A percentile compares a stretch with the other conserved stretches of the same genome.
These are phyloP conservation scores for Sebastes reedi DNA, from an alignment of 2,797 vertebrate species.

Conservation along the genomic window DNA sequence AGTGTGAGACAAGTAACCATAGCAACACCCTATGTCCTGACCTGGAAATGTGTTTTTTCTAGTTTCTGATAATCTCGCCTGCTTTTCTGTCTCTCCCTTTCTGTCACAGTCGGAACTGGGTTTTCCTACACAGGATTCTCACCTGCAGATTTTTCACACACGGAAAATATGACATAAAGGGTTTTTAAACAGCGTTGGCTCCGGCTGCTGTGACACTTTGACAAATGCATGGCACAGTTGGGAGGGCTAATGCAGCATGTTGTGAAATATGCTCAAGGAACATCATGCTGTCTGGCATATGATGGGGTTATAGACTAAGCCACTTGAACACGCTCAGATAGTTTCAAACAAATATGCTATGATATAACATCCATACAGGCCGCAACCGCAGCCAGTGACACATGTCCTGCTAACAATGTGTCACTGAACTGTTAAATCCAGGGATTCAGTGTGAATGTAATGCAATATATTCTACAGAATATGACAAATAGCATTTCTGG, in stretches of 20 bases:
- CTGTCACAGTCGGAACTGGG: neutral
- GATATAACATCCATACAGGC: constrained; percentile 7
- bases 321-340: constrained; percentile 10
- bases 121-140: neutral
- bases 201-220: constrained; percentile 42
- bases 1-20: constrained; percentile 52
- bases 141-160: constrained; percentile 4
- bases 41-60: constrained; percentile 13
- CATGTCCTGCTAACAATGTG: constrained; percentile 24
- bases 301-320: constrained; percentile 38
- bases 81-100: constrained; percentile 2
- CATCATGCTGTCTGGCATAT: constrained; percentile 41
- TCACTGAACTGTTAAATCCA: constrained; percentile 19
- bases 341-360: constrained; percentile 23
- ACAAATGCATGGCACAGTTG: constrained; percentile 43
- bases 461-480: neutral
- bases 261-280: constrained; percentile 61
- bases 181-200: constrained; percentile 33
- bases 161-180: constrained; percentile 11
- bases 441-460: neutral
- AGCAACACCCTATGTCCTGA: constrained; percentile 44
- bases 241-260: constrained; percentile 54
- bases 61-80: neutral
- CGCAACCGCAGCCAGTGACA: neutral
- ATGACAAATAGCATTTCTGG: neutral